Percentiles rank a stretch among this genome's conserved stretches.
These are phyloP conservation scores for Drosophila miranda DNA, from an alignment of 1,140 invertebrate genomes.

Conservation along the genomic window DNA sequence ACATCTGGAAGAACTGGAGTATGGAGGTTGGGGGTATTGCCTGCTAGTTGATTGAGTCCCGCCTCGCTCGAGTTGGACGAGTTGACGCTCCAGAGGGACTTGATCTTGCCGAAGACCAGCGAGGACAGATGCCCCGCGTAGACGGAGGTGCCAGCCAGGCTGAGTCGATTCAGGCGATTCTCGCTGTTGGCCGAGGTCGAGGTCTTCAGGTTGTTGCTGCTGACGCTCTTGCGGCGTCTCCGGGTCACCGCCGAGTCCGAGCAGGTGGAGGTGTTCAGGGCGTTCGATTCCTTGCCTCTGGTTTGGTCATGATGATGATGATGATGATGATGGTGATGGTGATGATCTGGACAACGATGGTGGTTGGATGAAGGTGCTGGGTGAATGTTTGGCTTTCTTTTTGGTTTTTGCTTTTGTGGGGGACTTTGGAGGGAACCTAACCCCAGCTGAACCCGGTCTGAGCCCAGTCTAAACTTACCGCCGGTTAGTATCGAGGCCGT, in stretches of 20 bases:
- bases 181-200: conserved; percentile 68
- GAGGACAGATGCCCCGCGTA: conserved; percentile 88
- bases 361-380: conserved; percentile 18
- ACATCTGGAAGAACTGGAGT: not conserved
- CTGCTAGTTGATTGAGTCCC: conserved; percentile 90
- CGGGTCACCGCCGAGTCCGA: conserved; percentile 79
- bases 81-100: conserved; percentile 91
- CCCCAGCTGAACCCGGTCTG: conserved; percentile 18
- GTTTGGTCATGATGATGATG: conserved; percentile 30
- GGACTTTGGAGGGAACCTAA: not conserved
- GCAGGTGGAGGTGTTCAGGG: conserved; percentile 78
- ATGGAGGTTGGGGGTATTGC: conserved; percentile 43
- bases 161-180: conserved; percentile 76
- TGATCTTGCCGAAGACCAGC: conserved; percentile 92
- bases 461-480: conserved; percentile 56
- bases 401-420: not conserved
- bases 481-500: conserved; percentile 70
- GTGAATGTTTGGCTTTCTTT: conserved; percentile 22
- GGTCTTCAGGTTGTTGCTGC: conserved; percentile 71
- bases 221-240: conserved; percentile 72
- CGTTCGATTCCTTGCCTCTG: conserved; percentile 68
- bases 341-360: conserved; percentile 24
- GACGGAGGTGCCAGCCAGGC: conserved; percentile 82
- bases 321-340: conserved; percentile 30
- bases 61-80: conserved; percentile 86